Percentiles rank a stretch among this genome's conserved stretches.
Evolutionary conservation across 2,888 invertebrate species (phyloP).

Genomic region (Phengaris arion): DNA sequence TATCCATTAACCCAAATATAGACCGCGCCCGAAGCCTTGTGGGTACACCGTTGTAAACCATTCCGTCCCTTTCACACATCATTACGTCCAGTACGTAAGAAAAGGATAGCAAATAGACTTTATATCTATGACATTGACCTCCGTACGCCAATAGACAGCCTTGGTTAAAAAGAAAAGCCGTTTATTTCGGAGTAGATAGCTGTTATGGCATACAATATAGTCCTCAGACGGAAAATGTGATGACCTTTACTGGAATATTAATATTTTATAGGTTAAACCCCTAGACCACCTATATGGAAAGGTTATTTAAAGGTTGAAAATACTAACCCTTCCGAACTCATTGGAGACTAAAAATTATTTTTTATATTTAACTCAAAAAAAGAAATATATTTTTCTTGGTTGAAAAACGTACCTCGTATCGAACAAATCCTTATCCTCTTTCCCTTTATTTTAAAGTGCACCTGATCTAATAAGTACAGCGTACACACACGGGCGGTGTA

Average conservation of each 20-base stretch:
- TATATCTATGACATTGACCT: constrained; percentile 26
- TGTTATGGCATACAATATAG: not conserved
- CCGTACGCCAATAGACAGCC: constrained; percentile 21
- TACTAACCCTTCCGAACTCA: not conserved
- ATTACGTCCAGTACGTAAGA: not conserved
- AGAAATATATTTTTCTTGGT: too few species aligned
- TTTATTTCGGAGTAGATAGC: constrained; percentile 11
- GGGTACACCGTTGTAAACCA: constrained; percentile 48
- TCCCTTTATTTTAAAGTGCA: not conserved
- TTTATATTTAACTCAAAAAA: too few species aligned
- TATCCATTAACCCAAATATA: constrained; percentile 80
- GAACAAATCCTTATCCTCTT: not conserved
- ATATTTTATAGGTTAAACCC: not conserved
- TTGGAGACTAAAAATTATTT: too few species aligned
- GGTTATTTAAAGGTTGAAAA: not conserved
- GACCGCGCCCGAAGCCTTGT: constrained; percentile 70
- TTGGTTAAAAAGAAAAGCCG: not conserved
- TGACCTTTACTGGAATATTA: not conserved
- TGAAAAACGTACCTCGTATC: not conserved
- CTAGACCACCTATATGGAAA: constrained; percentile 10
- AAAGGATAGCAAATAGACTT: not conserved
- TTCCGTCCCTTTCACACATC: constrained; percentile 40
- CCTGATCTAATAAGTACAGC: not conserved
- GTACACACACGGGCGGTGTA: constrained; percentile 24
- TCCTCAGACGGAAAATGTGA: constrained; percentile 2